These are phyloP conservation scores for Zaprionus nigranus DNA, from an alignment of 1,140 invertebrate species.

Conservation along the genomic window DNA sequence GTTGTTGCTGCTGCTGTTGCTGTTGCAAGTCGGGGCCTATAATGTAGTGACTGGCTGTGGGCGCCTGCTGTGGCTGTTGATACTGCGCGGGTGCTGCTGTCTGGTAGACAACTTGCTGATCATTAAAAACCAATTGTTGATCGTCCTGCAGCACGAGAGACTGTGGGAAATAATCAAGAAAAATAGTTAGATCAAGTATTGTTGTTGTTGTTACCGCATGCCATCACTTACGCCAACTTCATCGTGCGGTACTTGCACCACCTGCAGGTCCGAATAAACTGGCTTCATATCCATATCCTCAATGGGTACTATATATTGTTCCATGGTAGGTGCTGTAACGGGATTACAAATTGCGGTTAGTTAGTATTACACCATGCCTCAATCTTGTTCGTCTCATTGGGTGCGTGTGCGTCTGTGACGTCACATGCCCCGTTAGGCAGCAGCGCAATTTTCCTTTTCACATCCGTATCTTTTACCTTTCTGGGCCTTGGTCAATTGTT, in stretches of 20 bases:
- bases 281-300: slow-evolving; percentile 67
- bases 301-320: slow-evolving; percentile 65
- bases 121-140: slow-evolving; percentile 76
- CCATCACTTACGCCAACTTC: slow-evolving; percentile 72
- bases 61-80: slow-evolving; percentile 63
- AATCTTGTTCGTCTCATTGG: not conserved
- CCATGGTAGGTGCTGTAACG: slow-evolving; percentile 53
- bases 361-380: slow-evolving; percentile 9
- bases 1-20: slow-evolving; percentile 69
- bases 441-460: slow-evolving; percentile 51
- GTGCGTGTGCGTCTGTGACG: slow-evolving; percentile 42
- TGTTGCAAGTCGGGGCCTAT: slow-evolving; percentile 71
- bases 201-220: not conserved
- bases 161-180: slow-evolving; percentile 22
- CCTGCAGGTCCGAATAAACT: slow-evolving; percentile 75
- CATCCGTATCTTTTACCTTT: slow-evolving; percentile 42
- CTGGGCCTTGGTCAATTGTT: slow-evolving; percentile 40
- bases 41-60: slow-evolving; percentile 71
- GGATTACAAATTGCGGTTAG: not conserved
- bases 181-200: slow-evolving; percentile 28
- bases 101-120: slow-evolving; percentile 81
- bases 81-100: slow-evolving; percentile 66
- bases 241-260: slow-evolving; percentile 78
- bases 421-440: slow-evolving; percentile 45
- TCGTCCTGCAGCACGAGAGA: slow-evolving; percentile 74